Percentiles rank a stretch among this genome's conserved stretches.
Conservation (phyloP, 1,140 invertebrate genomes). For the Zeugodacus cucurbitae region DNA sequence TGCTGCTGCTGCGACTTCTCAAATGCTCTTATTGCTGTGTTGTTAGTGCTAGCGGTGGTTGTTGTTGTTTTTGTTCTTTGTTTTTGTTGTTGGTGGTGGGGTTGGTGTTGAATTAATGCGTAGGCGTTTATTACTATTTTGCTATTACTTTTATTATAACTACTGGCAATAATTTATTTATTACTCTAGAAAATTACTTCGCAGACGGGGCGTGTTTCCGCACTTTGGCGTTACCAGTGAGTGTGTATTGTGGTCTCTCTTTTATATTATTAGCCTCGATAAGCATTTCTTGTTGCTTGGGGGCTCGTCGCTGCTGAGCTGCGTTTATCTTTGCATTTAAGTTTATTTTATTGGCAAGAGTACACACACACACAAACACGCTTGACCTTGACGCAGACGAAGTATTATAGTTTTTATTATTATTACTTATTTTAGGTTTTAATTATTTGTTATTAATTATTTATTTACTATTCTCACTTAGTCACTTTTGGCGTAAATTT, state of each 20-base stretch:
- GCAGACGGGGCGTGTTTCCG: not conserved
- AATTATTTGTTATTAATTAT: no score
- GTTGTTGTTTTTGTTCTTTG: constrained; percentile 11
- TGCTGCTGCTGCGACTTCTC: not conserved
- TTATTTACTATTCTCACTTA: no score
- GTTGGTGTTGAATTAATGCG: not conserved
- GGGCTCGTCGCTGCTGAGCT: not conserved
- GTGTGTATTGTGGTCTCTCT: not conserved
- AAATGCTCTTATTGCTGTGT: constrained; percentile 33
- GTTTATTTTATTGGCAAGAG: no score
- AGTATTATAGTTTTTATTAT: no score
- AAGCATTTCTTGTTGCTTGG: not conserved
- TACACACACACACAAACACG: no score
- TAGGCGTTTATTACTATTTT: constrained; percentile 42
- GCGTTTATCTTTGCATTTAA: not conserved
- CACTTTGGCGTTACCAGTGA: constrained; percentile 32
- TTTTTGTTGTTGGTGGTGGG: not conserved
- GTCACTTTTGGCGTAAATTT: no score
- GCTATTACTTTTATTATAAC: not conserved
- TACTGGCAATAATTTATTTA: not conserved
- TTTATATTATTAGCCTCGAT: not conserved
- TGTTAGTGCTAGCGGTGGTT: constrained; percentile 38
- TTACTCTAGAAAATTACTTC: not conserved
- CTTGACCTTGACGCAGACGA: no score
- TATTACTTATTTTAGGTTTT: no score